Base-by-base conservation (phyloP, 2,113 vertebrate species). In the Rhea pennata region DNA sequence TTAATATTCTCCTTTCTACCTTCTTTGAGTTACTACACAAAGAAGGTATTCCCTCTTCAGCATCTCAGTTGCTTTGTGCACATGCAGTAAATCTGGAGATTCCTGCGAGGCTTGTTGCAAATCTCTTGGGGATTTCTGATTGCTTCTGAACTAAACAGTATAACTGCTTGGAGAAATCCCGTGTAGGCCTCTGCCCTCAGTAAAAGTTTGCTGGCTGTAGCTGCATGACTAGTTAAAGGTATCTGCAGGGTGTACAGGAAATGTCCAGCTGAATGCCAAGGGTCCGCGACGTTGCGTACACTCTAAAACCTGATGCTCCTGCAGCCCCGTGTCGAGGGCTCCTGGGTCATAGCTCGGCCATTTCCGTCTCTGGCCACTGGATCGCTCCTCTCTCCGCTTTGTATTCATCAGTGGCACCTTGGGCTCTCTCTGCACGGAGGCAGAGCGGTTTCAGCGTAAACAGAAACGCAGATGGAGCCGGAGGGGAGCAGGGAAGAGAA, bases 401-500 rank as follows among this genome's bases (percentile, higher is more conserved):
- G 12, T 50, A 26, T 0, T 1, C 6, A 16, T 44, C 2, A 1
- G 29, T 3, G 2, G 61, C 27, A 40, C 29, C 46, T 56, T 1
- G 0, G 29, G 33, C 48, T 22, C 39, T 69, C 33, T 61, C 65
- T 31, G 23, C 58, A 8, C 0, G 3, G 33, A n/a, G 66, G 44
- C 11, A 2, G 4, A 73, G 44, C 13, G 44, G 20, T 44, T 4
- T 1, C 5, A 4, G 50, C 3, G n/a, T 44, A 15, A 42, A 12
- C 24, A 12, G 42, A 71, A 20, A 4, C 31, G 39, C 44, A 59
- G 72, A 48, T 11, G 1, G 0, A 40, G 39, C 9, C 10, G 56
- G 39, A 70, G 26, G n/a, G 56, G 33, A 71, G 65, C 78, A 14
- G 53, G 21, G 1, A 50, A 14, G 12, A 31, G 26, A 46, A 46